These are phyloP conservation scores for Aleadryas rufinucha DNA, from an alignment of 2,113 vertebrate species.

Conservation along the genomic window DNA sequence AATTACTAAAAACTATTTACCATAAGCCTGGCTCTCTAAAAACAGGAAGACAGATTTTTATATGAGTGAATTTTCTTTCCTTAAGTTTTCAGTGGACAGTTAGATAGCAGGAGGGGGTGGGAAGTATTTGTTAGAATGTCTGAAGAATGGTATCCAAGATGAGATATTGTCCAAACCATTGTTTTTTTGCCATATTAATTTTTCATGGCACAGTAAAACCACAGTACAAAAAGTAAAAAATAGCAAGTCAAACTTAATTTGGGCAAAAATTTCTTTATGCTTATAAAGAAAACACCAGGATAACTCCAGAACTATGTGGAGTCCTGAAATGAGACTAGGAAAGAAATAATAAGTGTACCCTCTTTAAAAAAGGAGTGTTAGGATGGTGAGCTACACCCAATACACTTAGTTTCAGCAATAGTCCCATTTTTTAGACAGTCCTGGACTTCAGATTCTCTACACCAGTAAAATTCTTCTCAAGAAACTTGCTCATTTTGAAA, in stretches of 20 bases:
- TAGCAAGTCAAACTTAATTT: neutral
- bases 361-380: neutral
- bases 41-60: neutral
- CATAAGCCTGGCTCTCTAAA: neutral
- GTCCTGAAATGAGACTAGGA: neutral
- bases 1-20: neutral
- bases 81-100: neutral
- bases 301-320: neutral
- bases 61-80: neutral
- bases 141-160: neutral
- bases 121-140: neutral
- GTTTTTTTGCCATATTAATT: neutral
- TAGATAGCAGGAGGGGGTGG: neutral
- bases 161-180: neutral
- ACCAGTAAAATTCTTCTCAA: neutral
- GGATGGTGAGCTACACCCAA: neutral
- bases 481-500: neutral
- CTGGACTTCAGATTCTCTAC: neutral
- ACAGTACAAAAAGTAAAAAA: neutral
- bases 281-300: neutral
- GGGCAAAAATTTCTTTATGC: neutral
- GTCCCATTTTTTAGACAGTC: neutral
- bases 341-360: neutral
- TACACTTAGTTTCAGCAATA: neutral
- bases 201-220: neutral